Evolutionary conservation across 2,888 invertebrate genomes (phyloP), one percentile per base, ranked within the genome.

Genomic region (Adineta ricciae): DNA sequence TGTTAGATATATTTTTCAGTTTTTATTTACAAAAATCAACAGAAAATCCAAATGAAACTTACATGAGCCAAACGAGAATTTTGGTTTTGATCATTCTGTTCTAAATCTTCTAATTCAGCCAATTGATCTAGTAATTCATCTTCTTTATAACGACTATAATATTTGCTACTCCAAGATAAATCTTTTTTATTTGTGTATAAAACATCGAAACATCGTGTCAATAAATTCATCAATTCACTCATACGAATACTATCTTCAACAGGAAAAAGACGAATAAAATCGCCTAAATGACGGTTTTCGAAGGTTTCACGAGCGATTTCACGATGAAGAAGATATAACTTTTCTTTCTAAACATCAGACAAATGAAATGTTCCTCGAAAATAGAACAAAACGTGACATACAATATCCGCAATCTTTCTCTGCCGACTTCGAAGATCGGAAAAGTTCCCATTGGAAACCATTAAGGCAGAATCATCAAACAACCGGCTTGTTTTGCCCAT

Each of bases 191-290:
- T 84, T 73, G 84, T 52, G 84, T 85, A 85, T 50, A 85, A 85
- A 24, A 85, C 54, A 56, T 85, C 73, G 46, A 85, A 85, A 54
- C 83, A 83, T 38, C 73, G 83, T 24, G 78, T 84, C 19, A 85
- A 56, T 36, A 85, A 73, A 32, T n/a, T 83, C 73, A 85, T 56
- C 52, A 83, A 85, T 82, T 84, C 83, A 27, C 78, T 78, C 85
- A 85, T 85, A 54, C 83, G 83, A 11, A 83, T 54, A 84, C 87
- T 88, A 86, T 90, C 90, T 49, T 90, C 89, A 32, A 89, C 88
- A 19, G 90, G 90, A 86, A 90, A 90, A 49, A 90, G 89, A 85
- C 90, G 88, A 36, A 88, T 88, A 87, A 90, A 90, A 32, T 88
- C 87, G 3, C 90, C 90, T 83, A 88, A 88, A 87, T 90, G 89